Conservation (phyloP, 1,140 invertebrate species). For the Archivesica marissinica region DNA sequence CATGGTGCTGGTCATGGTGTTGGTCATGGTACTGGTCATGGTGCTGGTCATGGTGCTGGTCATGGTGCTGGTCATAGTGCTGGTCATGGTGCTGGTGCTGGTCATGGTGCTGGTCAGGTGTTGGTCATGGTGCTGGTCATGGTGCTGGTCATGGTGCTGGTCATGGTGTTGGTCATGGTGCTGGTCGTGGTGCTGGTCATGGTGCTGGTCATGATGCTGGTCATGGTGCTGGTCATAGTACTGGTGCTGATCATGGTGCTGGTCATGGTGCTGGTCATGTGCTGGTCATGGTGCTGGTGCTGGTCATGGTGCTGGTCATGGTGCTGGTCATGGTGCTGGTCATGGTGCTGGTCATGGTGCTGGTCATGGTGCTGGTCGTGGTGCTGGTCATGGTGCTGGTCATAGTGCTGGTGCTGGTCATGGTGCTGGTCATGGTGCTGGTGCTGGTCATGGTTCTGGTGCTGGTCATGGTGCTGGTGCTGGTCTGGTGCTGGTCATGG, state of each 20-base stretch:
- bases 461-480: not conserved
- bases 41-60: not conserved
- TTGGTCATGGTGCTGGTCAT: not conserved
- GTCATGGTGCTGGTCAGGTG: not conserved
- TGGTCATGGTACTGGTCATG: not conserved
- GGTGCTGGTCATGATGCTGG: not conserved
- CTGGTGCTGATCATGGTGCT: not conserved
- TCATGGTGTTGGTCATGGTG: not conserved
- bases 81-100: not conserved
- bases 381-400: not conserved
- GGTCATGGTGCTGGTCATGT: not conserved
- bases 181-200: not conserved
- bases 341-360: not conserved
- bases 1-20: not conserved
- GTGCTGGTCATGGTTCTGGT: constrained; percentile 1
- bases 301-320: not conserved
- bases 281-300: not conserved
- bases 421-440: not conserved
- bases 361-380: not conserved
- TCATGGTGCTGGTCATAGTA: not conserved
- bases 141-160: not conserved
- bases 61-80: not conserved
- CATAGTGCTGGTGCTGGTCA: too few relatives aligned
- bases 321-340: not conserved
- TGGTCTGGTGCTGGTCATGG: constrained; percentile 18